Percentiles rank a stretch among this genome's conserved stretches.
Evolutionary conservation across 2,888 invertebrate genomes (phyloP).

Genomic region (Drosophila monieri): DNA sequence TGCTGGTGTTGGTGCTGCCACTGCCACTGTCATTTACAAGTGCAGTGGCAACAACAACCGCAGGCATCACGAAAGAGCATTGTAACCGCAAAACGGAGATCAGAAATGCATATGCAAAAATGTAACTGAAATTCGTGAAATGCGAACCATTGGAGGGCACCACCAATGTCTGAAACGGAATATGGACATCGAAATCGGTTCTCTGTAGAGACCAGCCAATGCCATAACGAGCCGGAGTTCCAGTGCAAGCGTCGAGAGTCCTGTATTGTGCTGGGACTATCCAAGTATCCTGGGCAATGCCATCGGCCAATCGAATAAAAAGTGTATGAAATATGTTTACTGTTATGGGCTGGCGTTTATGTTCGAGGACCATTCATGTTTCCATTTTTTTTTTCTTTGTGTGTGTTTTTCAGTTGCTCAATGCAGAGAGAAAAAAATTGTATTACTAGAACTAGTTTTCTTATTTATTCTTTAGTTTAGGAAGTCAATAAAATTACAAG

Average conservation of each 20-base stretch:
- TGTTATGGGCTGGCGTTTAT: slow-evolving; percentile 70
- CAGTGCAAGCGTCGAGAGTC: slow-evolving; percentile 11
- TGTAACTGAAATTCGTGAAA: slow-evolving; percentile 69
- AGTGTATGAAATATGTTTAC: slow-evolving; percentile 70
- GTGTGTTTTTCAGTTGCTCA: background rate
- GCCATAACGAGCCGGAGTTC: slow-evolving; percentile 33
- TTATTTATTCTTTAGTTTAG: background rate
- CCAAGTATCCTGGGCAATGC: slow-evolving; percentile 45
- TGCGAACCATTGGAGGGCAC: slow-evolving; percentile 33
- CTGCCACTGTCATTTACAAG: slow-evolving; percentile 67
- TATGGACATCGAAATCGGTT: slow-evolving; percentile 4
- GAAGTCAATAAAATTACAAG: background rate
- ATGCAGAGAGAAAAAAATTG: background rate
- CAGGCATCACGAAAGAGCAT: slow-evolving; percentile 53
- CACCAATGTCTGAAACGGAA: slow-evolving; percentile 14
- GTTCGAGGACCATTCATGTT: slow-evolving; percentile 39
- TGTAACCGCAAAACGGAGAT: slow-evolving; percentile 70
- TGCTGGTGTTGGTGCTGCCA: slow-evolving; percentile 27
- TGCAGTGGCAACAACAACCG: slow-evolving; percentile 57
- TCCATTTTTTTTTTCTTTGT: background rate
- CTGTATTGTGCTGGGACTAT: slow-evolving; percentile 20
- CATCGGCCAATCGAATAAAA: slow-evolving; percentile 63
- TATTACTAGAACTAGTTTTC: background rate
- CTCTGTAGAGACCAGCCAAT: background rate
- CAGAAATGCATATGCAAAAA: slow-evolving; percentile 73